phyloP scores from a whole-genome alignment of 2,888 invertebrate genomes.

The Eumerus sabulonum region DNA sequence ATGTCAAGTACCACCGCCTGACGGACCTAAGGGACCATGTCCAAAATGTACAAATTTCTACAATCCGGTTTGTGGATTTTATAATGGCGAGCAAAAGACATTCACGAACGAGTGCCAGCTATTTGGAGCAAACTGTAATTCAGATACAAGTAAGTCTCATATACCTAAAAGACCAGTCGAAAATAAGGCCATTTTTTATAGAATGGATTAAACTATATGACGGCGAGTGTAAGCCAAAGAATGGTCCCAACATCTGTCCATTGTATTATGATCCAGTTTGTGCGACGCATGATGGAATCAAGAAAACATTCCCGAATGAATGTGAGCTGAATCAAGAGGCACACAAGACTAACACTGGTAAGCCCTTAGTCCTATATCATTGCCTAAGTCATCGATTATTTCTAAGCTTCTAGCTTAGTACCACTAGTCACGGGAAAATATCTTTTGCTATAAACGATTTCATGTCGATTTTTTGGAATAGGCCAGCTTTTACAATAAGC shows the following conservation, averaged over 20 bases:
- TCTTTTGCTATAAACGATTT: too few relatives aligned
- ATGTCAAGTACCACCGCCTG: slow-evolving; percentile 9
- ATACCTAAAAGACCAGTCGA: background rate
- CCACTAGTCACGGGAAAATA: background rate
- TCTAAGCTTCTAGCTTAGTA: too few relatives aligned
- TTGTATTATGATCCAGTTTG: slow-evolving; percentile 38
- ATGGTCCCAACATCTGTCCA: slow-evolving; percentile 51
- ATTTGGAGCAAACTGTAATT: slow-evolving; percentile 43
- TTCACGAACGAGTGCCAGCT: slow-evolving; percentile 51
- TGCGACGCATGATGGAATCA: slow-evolving; percentile 39
- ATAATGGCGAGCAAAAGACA: slow-evolving; percentile 38
- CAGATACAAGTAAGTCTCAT: slow-evolving; percentile 36
- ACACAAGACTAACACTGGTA: slow-evolving; percentile 32
- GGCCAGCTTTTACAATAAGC: too few relatives aligned
- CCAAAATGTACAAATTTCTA: slow-evolving; percentile 39
- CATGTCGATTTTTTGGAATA: too few relatives aligned
- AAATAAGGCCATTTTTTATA: slow-evolving; percentile 5
- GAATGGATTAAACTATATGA: slow-evolving; percentile 46
- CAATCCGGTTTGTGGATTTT: slow-evolving; percentile 47
- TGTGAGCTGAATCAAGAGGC: slow-evolving; percentile 56
- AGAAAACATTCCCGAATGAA: slow-evolving; percentile 51
- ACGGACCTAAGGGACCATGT: slow-evolving; percentile 20
- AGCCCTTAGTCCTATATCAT: too few relatives aligned
- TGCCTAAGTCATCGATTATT: too few relatives aligned
- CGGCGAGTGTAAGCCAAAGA: slow-evolving; percentile 38